These are phyloP conservation scores for Bombus sibiricus DNA, from an alignment of 1,140 invertebrate species.

Conservation along the genomic window DNA sequence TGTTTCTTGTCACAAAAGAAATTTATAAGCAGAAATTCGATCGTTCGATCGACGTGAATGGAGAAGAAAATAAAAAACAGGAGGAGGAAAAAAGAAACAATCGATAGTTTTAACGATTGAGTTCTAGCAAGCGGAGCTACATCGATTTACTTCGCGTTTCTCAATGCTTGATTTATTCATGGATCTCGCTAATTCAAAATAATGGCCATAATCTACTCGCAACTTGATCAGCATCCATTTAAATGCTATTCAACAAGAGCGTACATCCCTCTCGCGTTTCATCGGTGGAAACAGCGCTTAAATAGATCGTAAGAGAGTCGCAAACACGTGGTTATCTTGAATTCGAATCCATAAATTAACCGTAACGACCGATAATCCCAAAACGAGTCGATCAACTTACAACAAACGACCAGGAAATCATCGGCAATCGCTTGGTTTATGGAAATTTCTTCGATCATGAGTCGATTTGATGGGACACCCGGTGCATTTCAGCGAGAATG, in stretches of 20 bases:
- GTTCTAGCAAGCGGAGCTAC: background rate
- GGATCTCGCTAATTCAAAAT: background rate
- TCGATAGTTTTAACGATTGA: background rate
- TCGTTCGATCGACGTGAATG: background rate
- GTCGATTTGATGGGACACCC: background rate
- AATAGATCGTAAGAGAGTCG: background rate
- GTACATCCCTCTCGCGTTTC: background rate
- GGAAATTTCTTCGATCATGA: background rate
- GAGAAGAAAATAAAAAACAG: no score
- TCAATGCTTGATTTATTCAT: background rate
- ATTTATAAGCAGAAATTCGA: background rate
- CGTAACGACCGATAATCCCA: background rate
- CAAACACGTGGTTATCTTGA: background rate
- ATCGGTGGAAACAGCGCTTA: background rate
- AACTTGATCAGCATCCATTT: background rate
- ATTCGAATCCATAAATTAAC: background rate
- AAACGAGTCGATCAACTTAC: background rate
- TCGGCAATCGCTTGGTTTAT: background rate
- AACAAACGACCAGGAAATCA: no score
- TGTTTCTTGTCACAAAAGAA: background rate
- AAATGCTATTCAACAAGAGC: background rate
- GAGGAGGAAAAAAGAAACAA: no score
- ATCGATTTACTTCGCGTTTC: no score
- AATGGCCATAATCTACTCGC: background rate
- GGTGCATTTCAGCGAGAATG: conserved; percentile 4